Conservation (phyloP, 2,113 vertebrate species). For the Neolamprologus longior region DNA sequence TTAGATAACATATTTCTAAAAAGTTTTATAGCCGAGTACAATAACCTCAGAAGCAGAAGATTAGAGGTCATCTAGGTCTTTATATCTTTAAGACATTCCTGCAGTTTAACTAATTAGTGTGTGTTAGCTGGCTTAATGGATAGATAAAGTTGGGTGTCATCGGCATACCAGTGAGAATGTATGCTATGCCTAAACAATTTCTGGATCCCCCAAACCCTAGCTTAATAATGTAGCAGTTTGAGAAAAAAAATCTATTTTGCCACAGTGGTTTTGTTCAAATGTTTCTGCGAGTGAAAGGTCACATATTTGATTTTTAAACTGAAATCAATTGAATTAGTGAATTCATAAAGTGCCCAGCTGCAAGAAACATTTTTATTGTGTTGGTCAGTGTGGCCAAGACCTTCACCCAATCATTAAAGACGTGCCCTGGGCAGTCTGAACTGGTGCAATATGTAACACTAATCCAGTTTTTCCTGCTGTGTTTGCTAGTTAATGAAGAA, state of each 20-base stretch:
- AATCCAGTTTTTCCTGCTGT: not conserved
- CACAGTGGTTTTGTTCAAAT: not conserved
- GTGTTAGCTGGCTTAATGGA: not conserved
- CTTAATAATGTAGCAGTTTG: not conserved
- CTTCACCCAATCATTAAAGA: fast-evolving
- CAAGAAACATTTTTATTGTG: not conserved
- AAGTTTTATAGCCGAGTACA: not conserved
- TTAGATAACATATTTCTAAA: not conserved
- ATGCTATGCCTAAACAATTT: not conserved
- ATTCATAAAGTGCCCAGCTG: not conserved
- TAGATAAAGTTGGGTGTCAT: not conserved
- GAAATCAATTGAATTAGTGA: not conserved
- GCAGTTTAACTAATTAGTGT: not conserved
- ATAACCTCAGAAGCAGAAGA: not conserved
- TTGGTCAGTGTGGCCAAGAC: not conserved
- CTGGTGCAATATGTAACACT: not conserved
- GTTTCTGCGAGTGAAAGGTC: not conserved
- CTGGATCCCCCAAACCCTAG: not conserved
- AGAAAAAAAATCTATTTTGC: not conserved
- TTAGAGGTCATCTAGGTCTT: not conserved
- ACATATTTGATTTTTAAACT: not conserved
- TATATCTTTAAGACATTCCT: not conserved
- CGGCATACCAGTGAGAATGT: fast-evolving
- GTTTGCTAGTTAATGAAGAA: not conserved
- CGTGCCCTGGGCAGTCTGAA: not conserved